Base-by-base conservation (phyloP, 2,797 vertebrate species). In the Parambassis ranga region DNA sequence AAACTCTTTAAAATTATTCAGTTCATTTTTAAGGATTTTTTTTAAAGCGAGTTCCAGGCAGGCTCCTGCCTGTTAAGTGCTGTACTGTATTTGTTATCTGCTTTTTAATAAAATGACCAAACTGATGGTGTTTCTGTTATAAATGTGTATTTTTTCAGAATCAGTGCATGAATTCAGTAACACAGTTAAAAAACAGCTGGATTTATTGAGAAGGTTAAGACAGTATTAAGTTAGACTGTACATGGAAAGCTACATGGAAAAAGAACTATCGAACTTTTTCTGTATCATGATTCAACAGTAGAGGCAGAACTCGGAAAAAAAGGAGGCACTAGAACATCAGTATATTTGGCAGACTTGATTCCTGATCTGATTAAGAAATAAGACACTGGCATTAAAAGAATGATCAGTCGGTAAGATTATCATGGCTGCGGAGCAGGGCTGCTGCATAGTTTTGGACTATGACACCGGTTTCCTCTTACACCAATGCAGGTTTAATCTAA, bases 201-300 rank as follows among this genome's bases (percentile, higher is more conserved):
- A 76, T 91, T 91, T 91, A 89, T 91, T 90, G 59, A 82, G 79
- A 67, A 52, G 39, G 67, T 71, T 85, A 74, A 86, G 71, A 84
- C 80, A 82, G 82, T 53, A 86, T n/a, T 82, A 83, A 79, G 82
- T 89, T 90, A 89, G 71, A 87, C 76, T 89, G 80, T 86, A 90
- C 87, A 90, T 16, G 44, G 58, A 79, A 82, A 75, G 44, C 32
- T 53, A n/a, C n/a, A n/a, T n/a, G n/a, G n/a, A n/a, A n/a, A n/a
- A 28, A 32, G 74, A 37, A 61, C 28, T 47, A 79, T 33, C 70
- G 81, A 78, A 70, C 11, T 26, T 31, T 28, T 39, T 52, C 61
- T n/a, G n/a, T 44, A 62, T 65, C 63, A 18, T 20, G 64, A 55
- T 30, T 43, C 27, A 20, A 76, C 10, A 75, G 41, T 41, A 30